Evolutionary conservation across 2,113 vertebrate genomes (phyloP).

Genomic region (Brienomyrus longianalis): DNA sequence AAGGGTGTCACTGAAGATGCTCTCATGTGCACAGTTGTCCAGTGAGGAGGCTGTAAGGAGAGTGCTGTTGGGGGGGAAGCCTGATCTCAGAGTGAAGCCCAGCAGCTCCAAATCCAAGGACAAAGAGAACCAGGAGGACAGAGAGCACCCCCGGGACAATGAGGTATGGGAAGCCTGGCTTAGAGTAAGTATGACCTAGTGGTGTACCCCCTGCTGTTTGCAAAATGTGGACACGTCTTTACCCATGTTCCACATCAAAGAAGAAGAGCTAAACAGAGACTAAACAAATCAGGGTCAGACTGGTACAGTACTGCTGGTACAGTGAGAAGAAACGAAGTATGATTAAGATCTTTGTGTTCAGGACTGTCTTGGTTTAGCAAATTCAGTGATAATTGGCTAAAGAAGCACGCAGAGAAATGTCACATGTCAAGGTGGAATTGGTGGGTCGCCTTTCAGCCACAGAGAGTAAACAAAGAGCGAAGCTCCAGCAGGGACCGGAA

Average conservation of each 20-base stretch:
- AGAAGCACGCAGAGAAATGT: neutral
- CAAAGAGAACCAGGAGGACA: constrained; percentile 62
- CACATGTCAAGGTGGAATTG: neutral
- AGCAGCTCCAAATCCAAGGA: constrained; percentile 65
- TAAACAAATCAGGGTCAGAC: neutral
- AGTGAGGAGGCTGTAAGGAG: constrained; percentile 86
- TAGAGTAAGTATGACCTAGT: neutral
- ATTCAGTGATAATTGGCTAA: neutral
- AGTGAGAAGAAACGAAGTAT: neutral
- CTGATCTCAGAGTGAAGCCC: constrained; percentile 62
- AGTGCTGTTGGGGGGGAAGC: constrained; percentile 76
- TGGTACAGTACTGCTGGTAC: neutral
- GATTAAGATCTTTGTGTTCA: neutral
- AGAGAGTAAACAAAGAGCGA: constrained; percentile 64
- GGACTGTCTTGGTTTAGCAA: neutral
- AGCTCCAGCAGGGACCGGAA: constrained; percentile 65
- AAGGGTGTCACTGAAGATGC: neutral
- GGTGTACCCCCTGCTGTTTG: neutral
- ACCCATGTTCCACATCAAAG: neutral
- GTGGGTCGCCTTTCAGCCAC: constrained; percentile 54
- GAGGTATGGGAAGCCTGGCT: constrained; percentile 52
- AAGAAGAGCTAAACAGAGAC: neutral
- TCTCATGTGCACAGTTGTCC: constrained; percentile 62
- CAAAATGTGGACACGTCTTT: neutral
- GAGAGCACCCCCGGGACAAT: constrained; percentile 47